phyloP scores from a whole-genome alignment of 2,888 invertebrate genomes.

The Perizoma flavofasciatum region DNA sequence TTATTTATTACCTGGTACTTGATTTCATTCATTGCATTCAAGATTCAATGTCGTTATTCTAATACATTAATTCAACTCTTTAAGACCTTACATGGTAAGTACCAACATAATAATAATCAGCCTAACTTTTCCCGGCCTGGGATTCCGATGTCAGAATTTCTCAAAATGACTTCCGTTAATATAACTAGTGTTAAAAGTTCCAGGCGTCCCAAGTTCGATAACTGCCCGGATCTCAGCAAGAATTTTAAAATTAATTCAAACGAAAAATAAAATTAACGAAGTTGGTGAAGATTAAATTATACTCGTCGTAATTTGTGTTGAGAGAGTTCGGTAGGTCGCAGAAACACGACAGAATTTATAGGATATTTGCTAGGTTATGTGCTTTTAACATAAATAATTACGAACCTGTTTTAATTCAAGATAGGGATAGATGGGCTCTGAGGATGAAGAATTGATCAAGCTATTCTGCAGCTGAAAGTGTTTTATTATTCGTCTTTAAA shows the following conservation, averaged over 20 bases:
- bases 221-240: conserved; percentile 72
- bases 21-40: too few relatives aligned
- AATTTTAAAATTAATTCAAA: conserved; percentile 82
- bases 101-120: conserved; percentile 20
- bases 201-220: conserved; percentile 71
- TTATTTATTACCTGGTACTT: too few relatives aligned
- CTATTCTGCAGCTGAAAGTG: too few relatives aligned
- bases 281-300: conserved; percentile 76
- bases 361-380: conserved; percentile 29
- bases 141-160: conserved; percentile 61
- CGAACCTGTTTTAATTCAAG: conserved; percentile 18
- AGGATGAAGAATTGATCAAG: too few relatives aligned
- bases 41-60: too few relatives aligned
- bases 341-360: conserved; percentile 28
- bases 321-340: conserved; percentile 65
- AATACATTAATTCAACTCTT: neutral
- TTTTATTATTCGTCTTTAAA: too few relatives aligned
- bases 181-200: conserved; percentile 76
- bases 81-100: neutral
- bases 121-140: conserved; percentile 38
- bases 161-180: conserved; percentile 66
- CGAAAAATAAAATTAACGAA: conserved; percentile 80
- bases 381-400: conserved; percentile 26
- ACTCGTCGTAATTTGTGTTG: conserved; percentile 74
- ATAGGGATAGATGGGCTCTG: neutral